Evolutionary conservation across 2,888 invertebrate species (phyloP).

Genomic region (Pecten maximus): DNA sequence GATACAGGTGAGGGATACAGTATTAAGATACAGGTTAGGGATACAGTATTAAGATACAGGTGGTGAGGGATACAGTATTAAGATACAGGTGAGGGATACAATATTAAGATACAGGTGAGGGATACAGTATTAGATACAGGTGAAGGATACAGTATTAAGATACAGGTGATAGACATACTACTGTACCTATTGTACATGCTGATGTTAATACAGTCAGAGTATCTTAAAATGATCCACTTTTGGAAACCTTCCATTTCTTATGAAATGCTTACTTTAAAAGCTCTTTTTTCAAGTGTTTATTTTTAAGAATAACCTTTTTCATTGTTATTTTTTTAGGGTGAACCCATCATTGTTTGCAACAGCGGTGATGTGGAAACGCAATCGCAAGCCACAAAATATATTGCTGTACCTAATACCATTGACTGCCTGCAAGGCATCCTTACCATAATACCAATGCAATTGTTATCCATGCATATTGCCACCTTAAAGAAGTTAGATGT

Average conservation of each 20-base stretch:
- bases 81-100: background rate
- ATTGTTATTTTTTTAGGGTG: slow-evolving; percentile 86
- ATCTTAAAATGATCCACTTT: too few relatives aligned
- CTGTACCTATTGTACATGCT: too few relatives aligned
- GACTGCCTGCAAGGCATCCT: slow-evolving; percentile 97
- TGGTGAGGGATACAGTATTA: too few relatives aligned
- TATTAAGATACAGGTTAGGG: too few relatives aligned
- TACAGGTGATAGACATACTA: too few relatives aligned
- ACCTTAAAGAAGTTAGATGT: slow-evolving; percentile 96
- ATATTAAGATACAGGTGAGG: background rate
- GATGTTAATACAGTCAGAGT: too few relatives aligned
- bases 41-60: too few relatives aligned
- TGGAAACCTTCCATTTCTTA: too few relatives aligned
- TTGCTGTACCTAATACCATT: slow-evolving; percentile 97
- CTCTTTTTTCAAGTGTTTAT: background rate
- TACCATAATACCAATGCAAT: slow-evolving; percentile 99
- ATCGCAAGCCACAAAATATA: slow-evolving; percentile 88
- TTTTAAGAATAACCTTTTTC: slow-evolving; percentile 5
- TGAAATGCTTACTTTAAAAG: too few relatives aligned
- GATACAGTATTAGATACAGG: background rate
- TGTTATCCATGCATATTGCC: slow-evolving; percentile 98
- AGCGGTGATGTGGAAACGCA: slow-evolving; percentile 94
- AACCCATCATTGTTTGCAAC: slow-evolving; percentile 97
- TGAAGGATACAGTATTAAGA: background rate
- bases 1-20: too few relatives aligned